Conservation (phyloP, 2,797 vertebrate genomes). For the Carduelis carduelis region DNA sequence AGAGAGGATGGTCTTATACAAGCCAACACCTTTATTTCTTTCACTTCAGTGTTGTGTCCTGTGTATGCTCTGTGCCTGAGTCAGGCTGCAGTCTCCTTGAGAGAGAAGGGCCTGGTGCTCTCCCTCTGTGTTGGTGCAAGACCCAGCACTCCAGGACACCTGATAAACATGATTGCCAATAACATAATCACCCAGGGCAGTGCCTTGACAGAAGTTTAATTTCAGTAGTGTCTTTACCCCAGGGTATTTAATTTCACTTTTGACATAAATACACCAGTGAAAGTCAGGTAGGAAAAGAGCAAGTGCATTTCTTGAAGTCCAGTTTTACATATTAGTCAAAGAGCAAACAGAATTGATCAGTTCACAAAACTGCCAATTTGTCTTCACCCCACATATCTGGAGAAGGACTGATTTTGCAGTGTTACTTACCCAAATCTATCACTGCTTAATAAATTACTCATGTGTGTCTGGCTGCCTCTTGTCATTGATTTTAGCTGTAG, state of each 20-base stretch:
- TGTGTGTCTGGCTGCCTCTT: slow-evolving; percentile 23
- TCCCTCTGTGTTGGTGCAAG: background rate
- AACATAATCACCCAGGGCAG: background rate
- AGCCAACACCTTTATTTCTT: background rate
- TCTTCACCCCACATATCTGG: background rate
- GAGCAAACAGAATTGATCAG: background rate
- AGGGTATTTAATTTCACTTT: background rate
- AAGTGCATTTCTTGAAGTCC: background rate
- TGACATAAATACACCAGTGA: background rate
- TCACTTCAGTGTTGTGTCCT: background rate
- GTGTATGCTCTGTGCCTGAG: background rate
- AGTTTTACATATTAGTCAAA: background rate
- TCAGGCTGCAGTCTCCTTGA: background rate
- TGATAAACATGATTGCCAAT: background rate
- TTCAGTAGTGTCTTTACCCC: background rate
- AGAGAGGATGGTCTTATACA: background rate
- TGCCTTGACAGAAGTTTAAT: background rate
- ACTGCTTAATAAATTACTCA: slow-evolving; percentile 60
- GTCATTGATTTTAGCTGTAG: slow-evolving; percentile 27
- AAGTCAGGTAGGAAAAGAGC: background rate
- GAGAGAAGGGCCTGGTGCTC: background rate
- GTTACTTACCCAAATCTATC: slow-evolving; percentile 16
- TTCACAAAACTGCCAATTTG: slow-evolving; percentile 19
- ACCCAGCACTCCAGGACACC: background rate
- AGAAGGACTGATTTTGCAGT: slow-evolving; percentile 5